Conservation (phyloP, 2,113 vertebrate species). For the Uria aalge region DNA sequence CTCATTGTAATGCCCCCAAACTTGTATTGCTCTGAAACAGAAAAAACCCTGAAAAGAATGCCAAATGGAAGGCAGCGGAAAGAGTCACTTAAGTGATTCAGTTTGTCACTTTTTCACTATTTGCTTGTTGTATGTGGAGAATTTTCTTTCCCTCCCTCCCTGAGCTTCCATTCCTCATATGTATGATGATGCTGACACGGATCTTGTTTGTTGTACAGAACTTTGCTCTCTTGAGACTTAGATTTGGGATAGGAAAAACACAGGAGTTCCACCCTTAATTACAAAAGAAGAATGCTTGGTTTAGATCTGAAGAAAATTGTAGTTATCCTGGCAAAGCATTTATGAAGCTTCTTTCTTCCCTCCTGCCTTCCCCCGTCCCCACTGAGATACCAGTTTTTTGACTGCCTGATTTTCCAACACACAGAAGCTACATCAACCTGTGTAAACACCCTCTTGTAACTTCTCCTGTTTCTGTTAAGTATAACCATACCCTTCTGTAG, state of each 20-base stretch:
- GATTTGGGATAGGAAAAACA: neutral
- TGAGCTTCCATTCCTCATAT: neutral
- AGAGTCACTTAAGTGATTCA: neutral
- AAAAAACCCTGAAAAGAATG: neutral
- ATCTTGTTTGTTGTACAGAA: neutral
- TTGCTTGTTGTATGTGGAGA: neutral
- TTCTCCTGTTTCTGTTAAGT: neutral
- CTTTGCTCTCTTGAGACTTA: neutral
- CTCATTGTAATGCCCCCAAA: neutral
- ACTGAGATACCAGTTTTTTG: neutral
- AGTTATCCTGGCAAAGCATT: neutral
- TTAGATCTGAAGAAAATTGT: neutral
- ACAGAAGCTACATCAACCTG: neutral
- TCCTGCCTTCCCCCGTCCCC: neutral
- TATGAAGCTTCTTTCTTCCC: neutral
- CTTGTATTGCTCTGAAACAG: neutral
- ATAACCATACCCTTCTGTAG: neutral
- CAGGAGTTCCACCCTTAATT: neutral
- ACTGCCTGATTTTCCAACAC: neutral
- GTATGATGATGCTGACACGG: neutral
- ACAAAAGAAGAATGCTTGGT: neutral
- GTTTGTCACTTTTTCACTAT: neutral
- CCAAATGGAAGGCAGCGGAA: neutral
- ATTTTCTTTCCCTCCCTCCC: neutral
- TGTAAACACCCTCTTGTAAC: neutral